Base-by-base conservation (phyloP, 2,113 vertebrate genomes). In the Alligator mississippiensis region DNA sequence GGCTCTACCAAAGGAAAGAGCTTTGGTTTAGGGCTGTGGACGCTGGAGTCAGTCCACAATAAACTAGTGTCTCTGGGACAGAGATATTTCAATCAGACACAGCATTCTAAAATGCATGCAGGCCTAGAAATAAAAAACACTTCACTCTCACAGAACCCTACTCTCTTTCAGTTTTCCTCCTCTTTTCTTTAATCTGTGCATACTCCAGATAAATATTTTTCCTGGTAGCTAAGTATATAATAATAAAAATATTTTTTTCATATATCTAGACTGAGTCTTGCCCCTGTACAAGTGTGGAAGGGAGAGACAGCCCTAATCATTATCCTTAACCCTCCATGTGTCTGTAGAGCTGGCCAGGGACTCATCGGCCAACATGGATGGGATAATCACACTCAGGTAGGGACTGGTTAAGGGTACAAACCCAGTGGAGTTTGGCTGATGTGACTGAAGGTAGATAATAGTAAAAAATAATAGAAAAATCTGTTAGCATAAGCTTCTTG, bases 321-420 rank as follows among this genome's bases (percentile, higher is more conserved):
- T 74, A 22, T 22, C 6, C 28, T 75, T 9, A 0, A 1, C 4
- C 2, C 28, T 24, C 17, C 72, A 4, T 12, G n/a, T 17, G 34
- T 25, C 21, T 74, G 21, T 38, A 74, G 70, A 74, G 34, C 70
- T 47, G 21, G 70, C 70, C 22, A 4, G 34, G 21, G 47, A 34
- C 30, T 70, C 68, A 3, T 4, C n/a, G 27, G 28, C 6, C 14
- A 66, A 66, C n/a, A 25, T 28, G n/a, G 63, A 6, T 66, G 7
- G 4, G 28, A 9, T 47, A 28, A 66, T 18, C 30, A 68, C 68
- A 34, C 30, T 70, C 34, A 30, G n/a, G 18, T 68, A 19, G 19
- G 34, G 30, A 30, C 18, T 70, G 18, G 68, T 70, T 70, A 19
- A 22, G 18, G 17, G 30, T 34, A 28, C 47, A 47, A 47, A 47